A percentile compares a stretch with the other conserved stretches of the same genome.
Conservation (phyloP, 1,140 invertebrate species). For the Drosophila kurseongensis region DNA sequence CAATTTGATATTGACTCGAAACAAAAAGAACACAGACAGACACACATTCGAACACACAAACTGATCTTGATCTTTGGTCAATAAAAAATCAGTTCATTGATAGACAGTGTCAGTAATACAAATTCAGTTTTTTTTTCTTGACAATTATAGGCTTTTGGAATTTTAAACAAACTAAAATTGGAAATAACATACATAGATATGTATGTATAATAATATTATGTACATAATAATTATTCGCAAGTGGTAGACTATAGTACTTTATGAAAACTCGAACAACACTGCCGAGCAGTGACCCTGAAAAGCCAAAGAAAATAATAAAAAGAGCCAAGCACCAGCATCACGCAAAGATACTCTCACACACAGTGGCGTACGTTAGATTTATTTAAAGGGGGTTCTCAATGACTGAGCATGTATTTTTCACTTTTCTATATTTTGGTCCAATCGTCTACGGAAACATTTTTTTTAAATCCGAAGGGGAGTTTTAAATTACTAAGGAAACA, state of each 20-base stretch:
- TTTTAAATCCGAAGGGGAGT: no score
- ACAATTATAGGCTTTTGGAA: neutral
- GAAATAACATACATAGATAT: no score
- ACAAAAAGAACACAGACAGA: constrained; percentile 23
- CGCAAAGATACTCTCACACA: neutral
- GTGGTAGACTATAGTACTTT: neutral
- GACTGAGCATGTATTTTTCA: no score
- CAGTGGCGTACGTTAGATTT: neutral
- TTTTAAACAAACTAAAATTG: neutral
- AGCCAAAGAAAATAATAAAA: constrained; percentile 11
- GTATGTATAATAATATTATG: no score
- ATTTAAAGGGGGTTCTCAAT: neutral
- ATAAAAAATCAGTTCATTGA: constrained; percentile 64
- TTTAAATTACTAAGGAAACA: no score
- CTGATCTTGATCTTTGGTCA: constrained; percentile 9
- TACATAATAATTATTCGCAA: no score
- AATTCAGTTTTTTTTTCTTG: neutral
- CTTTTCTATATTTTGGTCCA: no score
- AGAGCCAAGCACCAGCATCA: constrained; percentile 2
- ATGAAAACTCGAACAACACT: neutral
- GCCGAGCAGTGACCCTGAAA: constrained; percentile 49
- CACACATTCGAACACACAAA: constrained; percentile 5
- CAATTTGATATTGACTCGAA: constrained; percentile 70
- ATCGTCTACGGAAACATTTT: no score
- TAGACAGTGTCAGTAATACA: neutral